phyloP scores from a whole-genome alignment of 2,113 vertebrate genomes.

The Oceanites oceanicus region DNA sequence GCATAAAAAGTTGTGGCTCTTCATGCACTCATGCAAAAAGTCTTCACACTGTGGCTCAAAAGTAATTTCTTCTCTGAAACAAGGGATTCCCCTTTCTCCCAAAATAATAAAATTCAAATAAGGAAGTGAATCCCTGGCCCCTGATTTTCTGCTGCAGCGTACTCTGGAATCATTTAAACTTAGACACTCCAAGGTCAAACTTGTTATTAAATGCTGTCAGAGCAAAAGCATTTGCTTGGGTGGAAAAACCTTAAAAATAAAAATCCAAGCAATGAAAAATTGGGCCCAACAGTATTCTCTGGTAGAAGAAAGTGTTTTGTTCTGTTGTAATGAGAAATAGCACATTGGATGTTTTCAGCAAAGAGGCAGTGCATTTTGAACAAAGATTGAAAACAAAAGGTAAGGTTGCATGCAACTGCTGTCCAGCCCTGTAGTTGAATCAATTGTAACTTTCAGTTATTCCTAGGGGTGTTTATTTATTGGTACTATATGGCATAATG shows the following conservation, averaged over 20 bases:
- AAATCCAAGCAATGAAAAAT: not conserved
- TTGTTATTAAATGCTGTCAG: conserved; percentile 51
- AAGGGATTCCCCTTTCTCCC: conserved; percentile 46
- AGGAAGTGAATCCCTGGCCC: conserved; percentile 32
- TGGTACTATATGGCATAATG: too few species aligned
- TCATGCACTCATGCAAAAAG: not conserved
- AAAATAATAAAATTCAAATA: conserved; percentile 64
- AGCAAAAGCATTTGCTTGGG: conserved; percentile 12
- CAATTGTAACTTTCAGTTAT: not conserved
- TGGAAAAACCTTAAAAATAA: not conserved
- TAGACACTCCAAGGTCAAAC: conserved; percentile 32
- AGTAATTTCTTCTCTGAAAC: conserved; percentile 53
- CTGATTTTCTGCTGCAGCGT: not conserved
- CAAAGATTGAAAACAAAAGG: not conserved
- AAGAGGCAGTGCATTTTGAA: not conserved
- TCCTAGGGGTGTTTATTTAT: not conserved
- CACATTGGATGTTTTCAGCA: not conserved
- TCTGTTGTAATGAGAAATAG: not conserved
- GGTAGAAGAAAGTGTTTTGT: not conserved
- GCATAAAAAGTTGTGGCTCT: not conserved
- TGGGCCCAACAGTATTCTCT: not conserved
- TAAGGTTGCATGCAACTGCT: not conserved
- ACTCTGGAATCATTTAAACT: conserved; percentile 29
- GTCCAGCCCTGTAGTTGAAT: not conserved
- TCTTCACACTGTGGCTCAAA: conserved; percentile 1